Percentiles rank a stretch among this genome's conserved stretches.
Conservation (phyloP, 2,888 invertebrate genomes). For the Polia nebulosa region DNA sequence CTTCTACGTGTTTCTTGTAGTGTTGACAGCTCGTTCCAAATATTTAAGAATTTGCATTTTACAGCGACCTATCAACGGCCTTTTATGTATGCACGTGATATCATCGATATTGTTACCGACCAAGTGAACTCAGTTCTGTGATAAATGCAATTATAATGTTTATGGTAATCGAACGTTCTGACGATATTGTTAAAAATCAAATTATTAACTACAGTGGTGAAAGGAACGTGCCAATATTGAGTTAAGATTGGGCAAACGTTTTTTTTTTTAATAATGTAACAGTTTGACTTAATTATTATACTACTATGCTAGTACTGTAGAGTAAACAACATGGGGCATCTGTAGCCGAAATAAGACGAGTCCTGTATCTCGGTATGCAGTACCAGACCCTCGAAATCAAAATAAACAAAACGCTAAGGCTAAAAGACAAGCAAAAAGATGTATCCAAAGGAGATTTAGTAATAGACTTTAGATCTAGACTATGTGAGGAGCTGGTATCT, state of each 20-base stretch:
- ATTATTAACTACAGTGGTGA: background rate
- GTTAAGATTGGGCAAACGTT: background rate
- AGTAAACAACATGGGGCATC: no score
- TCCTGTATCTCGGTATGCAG: no score
- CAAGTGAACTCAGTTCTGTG: background rate
- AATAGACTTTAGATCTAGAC: no score
- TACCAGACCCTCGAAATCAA: no score
- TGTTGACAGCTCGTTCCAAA: slow-evolving; percentile 12
- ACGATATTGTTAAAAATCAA: background rate
- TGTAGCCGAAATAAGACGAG: no score
- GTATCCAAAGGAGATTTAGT: no score
- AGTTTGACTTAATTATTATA: no score
- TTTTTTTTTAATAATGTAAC: no score
- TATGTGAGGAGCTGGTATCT: no score
- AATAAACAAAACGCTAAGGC: no score
- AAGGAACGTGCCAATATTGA: background rate
- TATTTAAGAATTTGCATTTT: slow-evolving; percentile 33
- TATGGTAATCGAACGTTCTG: background rate
- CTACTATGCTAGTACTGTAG: no score
- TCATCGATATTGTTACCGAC: slow-evolving; percentile 6
- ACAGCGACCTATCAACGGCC: background rate
- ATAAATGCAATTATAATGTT: background rate
- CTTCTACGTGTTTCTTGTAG: background rate
- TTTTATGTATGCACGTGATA: slow-evolving; percentile 15
- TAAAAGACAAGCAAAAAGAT: no score